Base-by-base conservation (phyloP, 1,140 invertebrate species). In the Diorhabda carinulata region DNA sequence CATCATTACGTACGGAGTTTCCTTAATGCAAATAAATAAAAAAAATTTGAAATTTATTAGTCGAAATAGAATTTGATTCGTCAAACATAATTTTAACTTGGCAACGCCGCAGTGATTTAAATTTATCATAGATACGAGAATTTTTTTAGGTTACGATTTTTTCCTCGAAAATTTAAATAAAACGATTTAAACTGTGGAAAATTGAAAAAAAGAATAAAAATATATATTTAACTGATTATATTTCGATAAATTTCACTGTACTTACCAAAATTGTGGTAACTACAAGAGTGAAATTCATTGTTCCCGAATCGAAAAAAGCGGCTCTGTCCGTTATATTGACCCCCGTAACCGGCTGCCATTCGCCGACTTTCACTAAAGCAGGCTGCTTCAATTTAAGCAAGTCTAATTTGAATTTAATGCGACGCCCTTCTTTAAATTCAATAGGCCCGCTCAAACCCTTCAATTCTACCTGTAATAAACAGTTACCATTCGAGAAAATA, bases 251-350 rank as follows among this genome's bases (percentile, higher is more conserved):
- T 42, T 9, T 60, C 43, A 56, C 4, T 47, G 25, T 25, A 75
- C 81, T 83, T 83, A 96, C 94, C 86, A 93, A 87, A 80, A 94
- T 90, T 8, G 95, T 97, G 74, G 96, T 95, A 25, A 94, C 91
- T 64, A 89, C 87, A 3, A 98, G 85, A 0, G 95, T 97, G 61
- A 95, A 93, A 83, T 98, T 97, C 9, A 90, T 89, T 1, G 88
- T 86, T 8, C 88, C 88, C 7, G 90, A 90, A 73, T 95, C 91
- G 78, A 90, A 93, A 82, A 96, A 96, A 8, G 92, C 92, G 0
- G 88, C 88, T 0, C 89, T 86, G 79, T 95, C 92, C 0, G 93
- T 94, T 61, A 97, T 88, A 78, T 92, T 92, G 25, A 97, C 86
- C 1, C 92, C 90, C 1, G 80, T 82, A 1, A 85, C 84, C 0